These are phyloP conservation scores for Acipenser oxyrinchus DNA, from an alignment of 2,797 vertebrate species.

Conservation along the genomic window DNA sequence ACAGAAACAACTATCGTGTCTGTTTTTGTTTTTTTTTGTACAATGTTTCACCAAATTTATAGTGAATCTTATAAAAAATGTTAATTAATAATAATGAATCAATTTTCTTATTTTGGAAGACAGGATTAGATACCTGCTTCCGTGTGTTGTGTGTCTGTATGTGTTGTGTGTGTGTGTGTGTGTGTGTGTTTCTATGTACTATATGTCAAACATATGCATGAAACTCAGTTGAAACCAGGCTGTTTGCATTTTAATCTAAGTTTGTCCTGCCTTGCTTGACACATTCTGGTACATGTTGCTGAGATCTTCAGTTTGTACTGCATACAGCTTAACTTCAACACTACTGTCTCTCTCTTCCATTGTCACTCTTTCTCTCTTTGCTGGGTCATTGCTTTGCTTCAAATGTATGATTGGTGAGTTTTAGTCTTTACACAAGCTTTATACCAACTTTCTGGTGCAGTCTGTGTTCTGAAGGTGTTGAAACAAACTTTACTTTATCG, in stretches of 20 bases:
- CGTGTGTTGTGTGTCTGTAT: slow-evolving; percentile 1
- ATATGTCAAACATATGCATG: slow-evolving; percentile 8
- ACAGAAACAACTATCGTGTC: too few relatives aligned
- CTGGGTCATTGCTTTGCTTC: slow-evolving; percentile 85
- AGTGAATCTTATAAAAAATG: not conserved
- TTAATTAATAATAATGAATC: too few relatives aligned
- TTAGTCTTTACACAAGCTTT: slow-evolving; percentile 46
- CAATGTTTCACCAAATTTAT: not conserved
- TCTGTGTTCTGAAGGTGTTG: not conserved
- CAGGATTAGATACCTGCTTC: too few relatives aligned
- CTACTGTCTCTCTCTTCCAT: slow-evolving; percentile 68
- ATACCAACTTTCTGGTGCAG: slow-evolving; percentile 17
- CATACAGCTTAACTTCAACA: slow-evolving; percentile 60
- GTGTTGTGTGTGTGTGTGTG: slow-evolving; percentile 25
- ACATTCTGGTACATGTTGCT: slow-evolving; percentile 11
- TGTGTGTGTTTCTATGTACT: slow-evolving; percentile 3
- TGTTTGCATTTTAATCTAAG: not conserved
- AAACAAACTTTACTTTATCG: not conserved
- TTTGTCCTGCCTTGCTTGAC: slow-evolving; percentile 40
- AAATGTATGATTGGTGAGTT: slow-evolving; percentile 95
- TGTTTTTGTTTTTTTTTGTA: too few relatives aligned
- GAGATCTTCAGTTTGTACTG: slow-evolving; percentile 41
- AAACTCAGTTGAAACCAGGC: not conserved
- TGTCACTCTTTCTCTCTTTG: slow-evolving; percentile 50
- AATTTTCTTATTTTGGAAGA: too few relatives aligned